Evolutionary conservation across 2,888 invertebrate genomes (phyloP), one percentile per base, ranked within the genome.

Genomic region (Brenthis hecate): DNA sequence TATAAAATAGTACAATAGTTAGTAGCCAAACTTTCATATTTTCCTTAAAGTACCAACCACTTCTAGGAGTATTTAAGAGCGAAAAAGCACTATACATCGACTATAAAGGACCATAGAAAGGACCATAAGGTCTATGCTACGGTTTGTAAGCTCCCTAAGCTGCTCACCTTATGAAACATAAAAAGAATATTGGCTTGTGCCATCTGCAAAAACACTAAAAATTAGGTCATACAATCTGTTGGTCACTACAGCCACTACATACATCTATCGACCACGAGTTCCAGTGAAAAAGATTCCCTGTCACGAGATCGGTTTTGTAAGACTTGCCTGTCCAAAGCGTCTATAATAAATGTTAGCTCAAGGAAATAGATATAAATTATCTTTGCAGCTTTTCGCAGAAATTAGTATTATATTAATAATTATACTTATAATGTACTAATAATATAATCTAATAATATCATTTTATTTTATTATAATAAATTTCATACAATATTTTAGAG

Each of bases 261-360:
- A 56, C 65, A 51, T 56, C 60, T 53, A 69, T 72, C 68, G 63
- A 66, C 67, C 57, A 62, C 61, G 61, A 50, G 54, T 50, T 67
- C 32, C 55, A 61, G 61, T 57, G 56, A 51, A 50, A 69, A 76
- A 80, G 80, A 81, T 81, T 62, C 19, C 56, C 43, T 73, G 75
- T 73, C 81, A 82, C 81, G 81, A 77, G 73, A 80, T 72, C 71
- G 68, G 43, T 55, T 54, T 47, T 70, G 65, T 65, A 67, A 72
- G 70, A 67, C 62, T 16, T 65, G 66, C 23, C 36, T 32, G 55
- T 57, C 61, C 56, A 43, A 43, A 11, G 36, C 36, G 36, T 11
- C 36, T 43, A 57, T 65, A 65, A 23, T 61, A 64, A 50, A 64
- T 14, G 50, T 60, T 61, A 53, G 14, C 48, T 51, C 47, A 60